phyloP scores from a whole-genome alignment of 1,140 invertebrate species.

The Tetraneura akinire region DNA sequence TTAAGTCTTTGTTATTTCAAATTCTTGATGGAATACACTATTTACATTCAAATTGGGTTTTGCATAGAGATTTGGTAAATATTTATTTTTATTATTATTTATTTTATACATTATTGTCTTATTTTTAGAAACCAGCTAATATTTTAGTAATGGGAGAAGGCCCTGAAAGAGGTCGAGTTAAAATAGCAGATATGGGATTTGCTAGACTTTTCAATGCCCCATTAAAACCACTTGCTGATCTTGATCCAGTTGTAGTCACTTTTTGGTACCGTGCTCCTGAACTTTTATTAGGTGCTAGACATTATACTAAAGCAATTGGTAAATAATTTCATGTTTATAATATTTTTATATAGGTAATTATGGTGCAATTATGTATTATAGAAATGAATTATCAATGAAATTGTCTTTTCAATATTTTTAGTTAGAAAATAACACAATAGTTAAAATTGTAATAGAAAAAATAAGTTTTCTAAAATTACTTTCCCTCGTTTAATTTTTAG shows the following conservation, averaged over 20 bases:
- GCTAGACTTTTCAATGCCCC: conserved; percentile 98
- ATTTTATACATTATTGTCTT: conserved; percentile 37
- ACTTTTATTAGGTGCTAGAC: conserved; percentile 90
- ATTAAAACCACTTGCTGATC: conserved; percentile 93
- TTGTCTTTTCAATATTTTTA: no score
- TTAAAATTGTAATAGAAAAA: no score
- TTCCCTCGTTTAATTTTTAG: no score
- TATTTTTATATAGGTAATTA: no score
- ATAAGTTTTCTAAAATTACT: no score
- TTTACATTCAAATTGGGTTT: conserved; percentile 98
- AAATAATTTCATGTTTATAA: no score
- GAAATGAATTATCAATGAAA: no score
- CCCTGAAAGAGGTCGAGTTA: conserved; percentile 91
- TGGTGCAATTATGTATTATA: no score
- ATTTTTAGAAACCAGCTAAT: conserved; percentile 92
- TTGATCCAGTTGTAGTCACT: conserved; percentile 99
- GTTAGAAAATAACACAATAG: no score
- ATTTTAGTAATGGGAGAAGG: conserved; percentile 99
- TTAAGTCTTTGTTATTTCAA: conserved; percentile 97
- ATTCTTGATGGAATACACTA: conserved; percentile 99
- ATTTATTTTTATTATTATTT: conserved; percentile 18
- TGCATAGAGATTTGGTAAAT: conserved; percentile 94
- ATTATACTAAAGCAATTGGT: conserved; percentile 99
- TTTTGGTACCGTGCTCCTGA: conserved; percentile 99
- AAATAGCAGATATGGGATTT: conserved; percentile 99